A percentile compares a stretch with the other conserved stretches of the same genome.
Evolutionary conservation across 2,797 vertebrate species (phyloP).

Genomic region (Tapera naevia): DNA sequence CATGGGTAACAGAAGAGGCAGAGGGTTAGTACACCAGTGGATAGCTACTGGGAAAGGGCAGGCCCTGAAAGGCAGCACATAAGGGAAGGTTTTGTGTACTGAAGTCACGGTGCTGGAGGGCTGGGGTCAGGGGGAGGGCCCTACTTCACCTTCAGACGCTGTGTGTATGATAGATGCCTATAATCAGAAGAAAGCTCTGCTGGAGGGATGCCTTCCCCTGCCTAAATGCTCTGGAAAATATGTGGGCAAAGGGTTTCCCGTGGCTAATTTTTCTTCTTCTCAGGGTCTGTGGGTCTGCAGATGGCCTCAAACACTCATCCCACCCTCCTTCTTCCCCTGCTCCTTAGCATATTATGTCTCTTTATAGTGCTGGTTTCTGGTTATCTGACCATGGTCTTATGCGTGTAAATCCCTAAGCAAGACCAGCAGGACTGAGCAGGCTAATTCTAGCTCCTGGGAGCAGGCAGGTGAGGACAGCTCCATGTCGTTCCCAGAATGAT

Average conservation of each 20-base stretch:
- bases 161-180: neutral
- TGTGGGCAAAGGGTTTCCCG: neutral
- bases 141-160: neutral
- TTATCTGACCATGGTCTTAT: neutral
- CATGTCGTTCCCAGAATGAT: neutral
- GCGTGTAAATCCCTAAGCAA: neutral
- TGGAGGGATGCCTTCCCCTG: accelerated
- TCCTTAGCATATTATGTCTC: neutral
- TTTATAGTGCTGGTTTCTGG: neutral
- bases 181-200: neutral
- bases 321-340: neutral
- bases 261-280: neutral
- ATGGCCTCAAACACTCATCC: neutral
- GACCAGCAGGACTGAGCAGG: neutral
- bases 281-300: neutral
- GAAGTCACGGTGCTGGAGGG: neutral
- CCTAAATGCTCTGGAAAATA: neutral
- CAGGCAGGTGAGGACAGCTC: neutral
- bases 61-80: neutral
- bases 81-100: neutral
- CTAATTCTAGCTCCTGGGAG: neutral
- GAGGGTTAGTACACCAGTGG: neutral
- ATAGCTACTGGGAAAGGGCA: neutral
- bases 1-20: neutral
- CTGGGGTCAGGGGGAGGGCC: neutral